Evolutionary conservation across 2,888 invertebrate genomes (phyloP).

Genomic region (Dynastes grantii): DNA sequence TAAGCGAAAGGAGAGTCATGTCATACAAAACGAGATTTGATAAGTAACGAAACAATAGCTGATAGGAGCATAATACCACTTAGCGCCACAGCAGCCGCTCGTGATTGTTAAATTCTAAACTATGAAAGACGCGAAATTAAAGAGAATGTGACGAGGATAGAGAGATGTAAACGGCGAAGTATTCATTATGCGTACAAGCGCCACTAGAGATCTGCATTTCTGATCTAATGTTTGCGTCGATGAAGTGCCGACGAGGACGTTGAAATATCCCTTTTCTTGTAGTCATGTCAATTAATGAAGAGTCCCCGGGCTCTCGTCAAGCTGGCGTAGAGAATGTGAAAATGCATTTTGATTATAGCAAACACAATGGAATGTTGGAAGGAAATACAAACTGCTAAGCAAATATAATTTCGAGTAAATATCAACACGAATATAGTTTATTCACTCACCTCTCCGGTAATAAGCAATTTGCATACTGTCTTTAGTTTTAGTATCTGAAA

Average conservation of each 20-base stretch:
- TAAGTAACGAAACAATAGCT: conserved; percentile 39
- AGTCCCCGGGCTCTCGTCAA: not conserved
- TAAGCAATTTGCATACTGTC: not conserved
- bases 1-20: conserved; percentile 24
- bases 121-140: conserved; percentile 19
- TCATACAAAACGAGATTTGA: conserved; percentile 38
- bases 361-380: conserved; percentile 16
- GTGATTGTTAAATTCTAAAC: conserved; percentile 25
- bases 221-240: conserved; percentile 31
- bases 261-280: not conserved
- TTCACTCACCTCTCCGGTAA: not conserved
- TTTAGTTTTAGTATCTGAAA: not conserved
- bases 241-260: not conserved
- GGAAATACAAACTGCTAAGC: not conserved
- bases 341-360: conserved; percentile 1
- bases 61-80: conserved; percentile 36
- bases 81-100: conserved; percentile 28
- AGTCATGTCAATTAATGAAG: conserved; percentile 9
- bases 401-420: not conserved
- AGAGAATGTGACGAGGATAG: conserved; percentile 14
- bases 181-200: not conserved
- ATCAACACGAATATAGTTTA: not conserved
- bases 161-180: conserved; percentile 1
- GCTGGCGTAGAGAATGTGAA: not conserved
- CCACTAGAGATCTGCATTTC: conserved; percentile 28